Conservation (phyloP, 1,140 invertebrate genomes). For the Parapsyche elsis region DNA sequence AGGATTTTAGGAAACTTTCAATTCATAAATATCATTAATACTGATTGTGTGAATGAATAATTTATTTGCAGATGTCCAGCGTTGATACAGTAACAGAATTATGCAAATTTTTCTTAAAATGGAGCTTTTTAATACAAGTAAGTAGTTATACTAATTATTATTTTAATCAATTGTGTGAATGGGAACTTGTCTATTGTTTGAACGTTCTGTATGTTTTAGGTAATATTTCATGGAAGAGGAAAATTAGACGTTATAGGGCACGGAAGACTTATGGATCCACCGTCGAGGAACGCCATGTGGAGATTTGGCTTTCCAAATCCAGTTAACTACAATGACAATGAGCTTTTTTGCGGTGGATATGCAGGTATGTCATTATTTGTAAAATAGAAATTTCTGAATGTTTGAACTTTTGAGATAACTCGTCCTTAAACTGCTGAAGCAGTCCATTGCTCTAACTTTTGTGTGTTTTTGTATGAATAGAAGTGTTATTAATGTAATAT, state of each 20-base stretch:
- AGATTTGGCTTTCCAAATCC: slow-evolving; percentile 91
- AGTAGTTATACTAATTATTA: neutral
- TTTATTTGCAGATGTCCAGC: slow-evolving; percentile 10
- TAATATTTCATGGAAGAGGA: slow-evolving; percentile 34
- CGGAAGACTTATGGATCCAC: slow-evolving; percentile 88
- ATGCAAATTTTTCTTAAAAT: slow-evolving; percentile 14
- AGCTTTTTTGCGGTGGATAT: slow-evolving; percentile 83
- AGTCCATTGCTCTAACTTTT: neutral
- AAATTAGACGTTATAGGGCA: slow-evolving; percentile 72
- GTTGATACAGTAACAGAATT: neutral
- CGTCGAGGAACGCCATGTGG: slow-evolving; percentile 93
- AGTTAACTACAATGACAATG: slow-evolving; percentile 95
- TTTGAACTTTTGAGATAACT: neutral
- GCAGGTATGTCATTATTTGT: no score
- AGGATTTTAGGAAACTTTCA: neutral
- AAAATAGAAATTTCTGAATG: no score
- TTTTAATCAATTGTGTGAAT: slow-evolving; percentile 14
- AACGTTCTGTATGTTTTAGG: slow-evolving; percentile 23
- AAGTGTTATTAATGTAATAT: neutral
- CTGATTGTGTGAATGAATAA: neutral
- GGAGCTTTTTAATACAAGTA: slow-evolving; percentile 35
- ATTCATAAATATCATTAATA: neutral
- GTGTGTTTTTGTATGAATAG: neutral
- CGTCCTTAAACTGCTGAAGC: neutral
- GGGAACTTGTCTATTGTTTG: neutral